Base-by-base conservation (phyloP, 2,888 invertebrate genomes). In the Drepanosiphum platanoidis region DNA sequence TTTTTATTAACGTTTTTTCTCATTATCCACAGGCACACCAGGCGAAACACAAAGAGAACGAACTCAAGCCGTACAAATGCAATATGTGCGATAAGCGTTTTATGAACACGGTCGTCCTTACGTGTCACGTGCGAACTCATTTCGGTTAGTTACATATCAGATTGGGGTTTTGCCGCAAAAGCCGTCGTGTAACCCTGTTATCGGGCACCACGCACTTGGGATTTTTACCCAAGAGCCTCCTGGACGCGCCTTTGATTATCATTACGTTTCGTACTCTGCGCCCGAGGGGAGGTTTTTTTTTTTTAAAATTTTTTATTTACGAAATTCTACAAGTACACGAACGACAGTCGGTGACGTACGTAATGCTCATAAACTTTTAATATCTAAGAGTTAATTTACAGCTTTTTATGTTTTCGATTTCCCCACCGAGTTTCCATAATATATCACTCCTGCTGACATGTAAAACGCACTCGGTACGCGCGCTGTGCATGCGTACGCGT, bases 111-210 rank as follows among this genome's bases (percentile, higher is more conserved):
- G 93, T 94, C 0, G 94, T 94, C 4, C 90, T 95, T 34, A 91
- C 93, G 3, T 93, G 94, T 88, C 95, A 95, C 89, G 89, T 93
- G 86, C 94, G 94, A 90, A 93, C 92, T 7, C 95, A 95, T 88
- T 90, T 90, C 88, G 90, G 92, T 91, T 89, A 88, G 88, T 88
- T 46, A 13, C 11, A n/a, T 18, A 74, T n/a, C 32, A 58, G n/a
- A 5, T 3, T 52, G 22, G 15, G 0, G 18, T 46, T 46, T 46
- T 2, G 18, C 22, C 52, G 22, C 52, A 52, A 5, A 22, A 18
- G 7, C 4, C 7, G 18, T 52, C 22, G 22, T n/a, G n/a, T n/a
- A n/a, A n/a, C n/a, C n/a, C n/a, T n/a, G n/a, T n/a, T n/a, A n/a
- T n/a, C n/a, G n/a, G n/a, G n/a, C n/a, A n/a, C n/a, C n/a, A n/a